These are phyloP conservation scores for Chouioia cunea DNA, from an alignment of 2,888 invertebrate species.

Conservation along the genomic window DNA sequence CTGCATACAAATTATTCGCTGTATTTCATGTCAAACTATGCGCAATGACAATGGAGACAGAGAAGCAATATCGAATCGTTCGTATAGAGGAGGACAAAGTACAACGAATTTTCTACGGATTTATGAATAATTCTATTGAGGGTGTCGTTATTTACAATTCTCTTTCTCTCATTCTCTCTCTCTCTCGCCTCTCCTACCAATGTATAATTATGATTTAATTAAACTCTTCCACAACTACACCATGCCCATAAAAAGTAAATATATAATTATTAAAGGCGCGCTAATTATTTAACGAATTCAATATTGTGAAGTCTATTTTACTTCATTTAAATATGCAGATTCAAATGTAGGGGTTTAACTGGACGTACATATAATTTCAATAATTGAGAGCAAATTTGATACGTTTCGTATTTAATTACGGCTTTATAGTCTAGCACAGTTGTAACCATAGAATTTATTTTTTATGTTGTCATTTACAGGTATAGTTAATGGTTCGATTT, in stretches of 20 bases:
- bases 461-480: no score
- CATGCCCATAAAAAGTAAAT: conserved; percentile 8
- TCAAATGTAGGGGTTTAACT: background rate
- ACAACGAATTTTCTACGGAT: conserved; percentile 22
- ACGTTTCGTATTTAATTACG: background rate
- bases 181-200: background rate
- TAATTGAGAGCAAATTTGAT: conserved; percentile 3
- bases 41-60: no score
- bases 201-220: conserved; percentile 37
- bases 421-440: background rate
- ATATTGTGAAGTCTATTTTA: background rate
- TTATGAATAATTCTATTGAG: conserved; percentile 32
- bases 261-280: conserved; percentile 4
- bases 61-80: no score
- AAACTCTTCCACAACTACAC: conserved; percentile 14
- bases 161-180: background rate
- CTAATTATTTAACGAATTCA: background rate
- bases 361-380: background rate
- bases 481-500: no score
- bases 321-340: background rate
- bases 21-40: no score
- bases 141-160: background rate
- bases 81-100: background rate
- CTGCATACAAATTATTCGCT: no score
- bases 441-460: no score